These are phyloP conservation scores for Rhinichthys klamathensis DNA, from an alignment of 2,113 vertebrate genomes.

Conservation along the genomic window DNA sequence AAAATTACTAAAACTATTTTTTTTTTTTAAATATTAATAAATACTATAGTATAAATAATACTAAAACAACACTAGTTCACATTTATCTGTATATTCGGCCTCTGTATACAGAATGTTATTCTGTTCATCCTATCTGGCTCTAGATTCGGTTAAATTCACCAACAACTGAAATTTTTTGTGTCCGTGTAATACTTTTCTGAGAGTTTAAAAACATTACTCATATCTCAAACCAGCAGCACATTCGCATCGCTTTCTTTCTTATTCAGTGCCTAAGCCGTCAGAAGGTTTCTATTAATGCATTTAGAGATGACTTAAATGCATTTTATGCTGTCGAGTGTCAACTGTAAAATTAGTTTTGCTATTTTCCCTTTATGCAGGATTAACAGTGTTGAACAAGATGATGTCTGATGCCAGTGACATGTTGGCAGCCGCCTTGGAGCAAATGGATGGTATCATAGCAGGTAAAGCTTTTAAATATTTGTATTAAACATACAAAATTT, in stretches of 20 bases:
- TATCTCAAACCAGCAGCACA: background rate
- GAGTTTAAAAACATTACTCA: background rate
- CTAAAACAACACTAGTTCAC: background rate
- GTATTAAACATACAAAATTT: background rate
- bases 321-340: background rate
- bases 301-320: background rate
- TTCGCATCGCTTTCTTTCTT: background rate
- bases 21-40: background rate
- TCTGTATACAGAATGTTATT: background rate
- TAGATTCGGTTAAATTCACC: background rate
- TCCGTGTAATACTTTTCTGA: background rate
- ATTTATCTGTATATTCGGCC: background rate
- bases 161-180: background rate
- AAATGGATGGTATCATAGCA: conserved; percentile 99
- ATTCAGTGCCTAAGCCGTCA: background rate
- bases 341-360: background rate
- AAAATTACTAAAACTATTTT: background rate
- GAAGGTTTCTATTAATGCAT: background rate
- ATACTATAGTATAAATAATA: background rate
- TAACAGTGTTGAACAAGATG: conserved; percentile 76
- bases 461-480: conserved; percentile 72
- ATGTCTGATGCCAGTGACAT: conserved; percentile 99
- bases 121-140: background rate
- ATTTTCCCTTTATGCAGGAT: conserved; percentile 55
- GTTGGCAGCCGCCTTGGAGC: conserved; percentile 95